Base-by-base conservation (phyloP, 23 tunicate genomes). In the Trididemnum clinides region DNA sequence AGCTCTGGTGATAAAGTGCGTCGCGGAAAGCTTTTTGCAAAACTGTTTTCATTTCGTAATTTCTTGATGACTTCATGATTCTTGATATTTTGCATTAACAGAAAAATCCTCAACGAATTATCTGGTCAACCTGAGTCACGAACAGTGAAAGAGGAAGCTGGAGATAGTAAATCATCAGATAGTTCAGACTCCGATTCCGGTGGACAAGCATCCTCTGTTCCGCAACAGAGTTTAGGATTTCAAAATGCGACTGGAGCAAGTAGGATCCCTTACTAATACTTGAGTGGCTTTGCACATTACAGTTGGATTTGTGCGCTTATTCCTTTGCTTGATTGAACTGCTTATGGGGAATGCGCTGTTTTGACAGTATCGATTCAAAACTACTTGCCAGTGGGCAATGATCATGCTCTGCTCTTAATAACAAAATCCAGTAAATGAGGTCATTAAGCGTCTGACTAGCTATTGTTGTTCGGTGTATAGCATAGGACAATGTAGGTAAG, bases 111-210 rank as follows among this genome's bases (percentile, higher is more conserved):
- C 32, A 93, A 86, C 63, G 98, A 93, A 39, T 64, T 93, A 2
- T 93, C 98, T 0, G 86, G 92, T 20, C 88, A 82, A 50, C 92
- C 93, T 15, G 86, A 83, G 2, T 78, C 58, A 6, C 70, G 95
- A 5, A 6, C 57, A 2, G 92, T 93, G 12, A 93, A 93, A 38
- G 91, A 90, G 78, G 98, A 93, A 72, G 85, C 91, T 1, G 57
- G 90, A 0, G 98, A 80, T 64, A 92, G 80, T 51, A 93, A 88
- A 29, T 93, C 98, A 1, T 88, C 92, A 3, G 98, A 93, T 50
- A 86, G 90, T 34, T 93, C 98, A 0, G 98, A 93, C 54, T 78
- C 86, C 0, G 98, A 93, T 34, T 93, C 98, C 19, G 98, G 88
- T 0, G 57, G 92, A 31, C 88, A 91, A 39, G 87, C 51, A 2